A percentile compares a stretch with the other conserved stretches of the same genome.
phyloP scores from a whole-genome alignment of 2,888 invertebrate species.

The Eueremaeus valkanovi region DNA sequence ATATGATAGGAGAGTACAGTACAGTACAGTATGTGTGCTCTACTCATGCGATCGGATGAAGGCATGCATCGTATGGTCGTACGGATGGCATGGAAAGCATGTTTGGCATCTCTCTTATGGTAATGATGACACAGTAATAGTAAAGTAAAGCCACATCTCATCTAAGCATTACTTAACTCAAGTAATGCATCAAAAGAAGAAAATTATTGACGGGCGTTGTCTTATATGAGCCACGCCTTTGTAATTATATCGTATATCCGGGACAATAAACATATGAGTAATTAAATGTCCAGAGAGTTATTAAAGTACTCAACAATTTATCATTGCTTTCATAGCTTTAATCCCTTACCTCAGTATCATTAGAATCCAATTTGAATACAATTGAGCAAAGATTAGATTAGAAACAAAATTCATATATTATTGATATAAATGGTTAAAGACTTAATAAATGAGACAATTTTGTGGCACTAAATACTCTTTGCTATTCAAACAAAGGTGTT shows the following conservation, averaged over 20 bases:
- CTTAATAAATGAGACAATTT: neutral
- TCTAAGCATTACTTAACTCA: constrained; percentile 2
- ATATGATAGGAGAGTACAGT: too few species aligned
- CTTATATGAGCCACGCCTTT: constrained; percentile 23
- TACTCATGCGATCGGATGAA: neutral
- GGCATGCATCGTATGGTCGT: neutral
- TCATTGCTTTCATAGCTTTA: neutral
- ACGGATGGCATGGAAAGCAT: neutral
- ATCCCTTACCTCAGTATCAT: neutral
- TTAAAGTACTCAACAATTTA: constrained; percentile 10
- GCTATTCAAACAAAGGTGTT: neutral
- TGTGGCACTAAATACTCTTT: neutral
- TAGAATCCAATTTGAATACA: neutral
- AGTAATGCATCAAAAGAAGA: constrained; percentile 9
- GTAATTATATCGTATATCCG: constrained; percentile 30
- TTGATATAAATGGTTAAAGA: constrained; percentile 3
- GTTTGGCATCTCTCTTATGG: neutral
- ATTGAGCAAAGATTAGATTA: neutral
- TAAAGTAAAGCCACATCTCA: neutral
- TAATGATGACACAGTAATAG: neutral
- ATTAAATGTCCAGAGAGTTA: constrained; percentile 25
- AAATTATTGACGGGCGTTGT: constrained; percentile 26
- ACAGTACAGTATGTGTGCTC: neutral
- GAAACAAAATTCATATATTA: neutral
- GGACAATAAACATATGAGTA: constrained; percentile 27